These are phyloP conservation scores for Cossypha polioptera DNA, from an alignment of 2,797 vertebrate genomes.

Conservation along the genomic window DNA sequence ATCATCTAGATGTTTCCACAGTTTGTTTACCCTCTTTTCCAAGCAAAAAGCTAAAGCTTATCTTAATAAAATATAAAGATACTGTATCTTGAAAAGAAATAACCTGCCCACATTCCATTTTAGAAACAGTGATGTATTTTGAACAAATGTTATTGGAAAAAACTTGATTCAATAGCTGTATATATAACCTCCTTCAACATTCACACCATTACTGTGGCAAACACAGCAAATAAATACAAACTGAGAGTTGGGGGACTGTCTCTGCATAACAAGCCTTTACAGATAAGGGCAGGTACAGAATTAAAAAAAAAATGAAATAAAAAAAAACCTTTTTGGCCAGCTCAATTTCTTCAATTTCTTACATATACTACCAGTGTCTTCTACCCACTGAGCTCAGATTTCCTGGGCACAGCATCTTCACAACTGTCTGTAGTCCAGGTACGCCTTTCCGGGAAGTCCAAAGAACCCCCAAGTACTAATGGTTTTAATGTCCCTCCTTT, in stretches of 20 bases:
- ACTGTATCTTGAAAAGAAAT: not conserved
- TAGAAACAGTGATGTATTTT: not conserved
- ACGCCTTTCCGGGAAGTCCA: not conserved
- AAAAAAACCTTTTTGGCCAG: not conserved
- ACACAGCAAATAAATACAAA: conserved; percentile 6
- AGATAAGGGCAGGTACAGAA: not conserved
- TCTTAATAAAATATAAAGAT: not conserved
- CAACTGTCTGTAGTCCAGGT: not conserved
- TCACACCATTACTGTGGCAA: not conserved
- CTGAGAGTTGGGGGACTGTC: not conserved
- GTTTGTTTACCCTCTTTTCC: not conserved
- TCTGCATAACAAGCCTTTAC: not conserved
- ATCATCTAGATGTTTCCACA: not conserved
- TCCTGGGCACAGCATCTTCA: not conserved
- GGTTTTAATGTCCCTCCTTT: not conserved
- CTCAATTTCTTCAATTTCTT: not conserved
- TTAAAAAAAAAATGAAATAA: not conserved
- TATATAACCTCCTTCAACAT: not conserved
- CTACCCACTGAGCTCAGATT: not conserved
- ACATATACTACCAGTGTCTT: not conserved
- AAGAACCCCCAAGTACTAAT: not conserved
- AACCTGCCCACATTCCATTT: not conserved
- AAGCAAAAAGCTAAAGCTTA: not conserved
- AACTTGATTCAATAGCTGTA: not conserved
- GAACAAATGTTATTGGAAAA: not conserved